Evolutionary conservation across 2,888 invertebrate genomes (phyloP), one percentile per base, ranked within the genome.

Genomic region (Sarcophaga caerulescens): DNA sequence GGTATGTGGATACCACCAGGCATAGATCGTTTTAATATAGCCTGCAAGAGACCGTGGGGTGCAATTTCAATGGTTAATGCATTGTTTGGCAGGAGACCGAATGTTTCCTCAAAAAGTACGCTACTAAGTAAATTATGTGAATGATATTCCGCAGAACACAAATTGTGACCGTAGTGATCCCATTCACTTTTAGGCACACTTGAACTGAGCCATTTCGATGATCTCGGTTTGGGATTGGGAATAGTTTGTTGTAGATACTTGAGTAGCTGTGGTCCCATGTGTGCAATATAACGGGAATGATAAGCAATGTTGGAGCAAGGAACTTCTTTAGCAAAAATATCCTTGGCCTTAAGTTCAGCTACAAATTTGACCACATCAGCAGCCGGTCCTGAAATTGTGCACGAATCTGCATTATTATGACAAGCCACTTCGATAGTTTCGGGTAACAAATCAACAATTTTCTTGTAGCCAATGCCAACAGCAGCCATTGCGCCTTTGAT

Each of bases 361-460:
- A 96, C 95, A 90, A 96, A 96, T 75, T 90, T 92, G 89, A 94
- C 94, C 91, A 97, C 95, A 66, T 94, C 93, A 5, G 95, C 95
- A 60, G 95, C 95, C 0, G 97, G 97, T 0, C 98, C 98, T 1
- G 98, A 97, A 88, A 98, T 95, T n/a, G 98, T 98, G 75, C 97
- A 96, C 69, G 96, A 97, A 89, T 97, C 96, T 0, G 95, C 94
- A 0, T 96, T 95, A 91, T 98, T 98, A 93, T 97, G 97, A 90
- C 98, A 98, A 1, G 98, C 97, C 1, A 97, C 95, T 88, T 96
- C 96, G 71, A 98, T 96, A 69, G 96, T 96, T 2, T 95, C 94
- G 0, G 97, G 97, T 82, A 96, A 95, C 88, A 96, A 93, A 65
- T 94, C 90, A 89, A 87, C 73, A 35, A 95, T 94, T 90, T 94